phyloP scores from a whole-genome alignment of 2,888 invertebrate species.

The Cerceris ruficornis region DNA sequence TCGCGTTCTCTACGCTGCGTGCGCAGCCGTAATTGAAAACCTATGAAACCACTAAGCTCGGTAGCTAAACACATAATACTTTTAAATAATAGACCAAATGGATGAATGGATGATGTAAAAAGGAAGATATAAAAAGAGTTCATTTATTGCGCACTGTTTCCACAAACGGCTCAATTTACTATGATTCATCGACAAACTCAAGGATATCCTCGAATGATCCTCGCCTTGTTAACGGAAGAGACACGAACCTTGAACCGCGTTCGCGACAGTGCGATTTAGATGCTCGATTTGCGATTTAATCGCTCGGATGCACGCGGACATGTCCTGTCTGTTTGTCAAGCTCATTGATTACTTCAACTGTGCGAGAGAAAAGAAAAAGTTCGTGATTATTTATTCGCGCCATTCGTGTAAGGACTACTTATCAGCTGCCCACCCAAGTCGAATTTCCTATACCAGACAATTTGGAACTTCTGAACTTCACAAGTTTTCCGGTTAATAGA shows the following conservation, averaged over 20 bases:
- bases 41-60: too few species aligned
- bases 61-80: not conserved
- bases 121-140: not conserved
- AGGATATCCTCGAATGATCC: too few species aligned
- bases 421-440: not conserved
- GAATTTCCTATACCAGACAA: not conserved
- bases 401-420: slow-evolving; percentile 29
- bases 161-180: slow-evolving; percentile 21
- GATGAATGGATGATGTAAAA: slow-evolving; percentile 9
- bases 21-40: too few species aligned
- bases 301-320: not conserved
- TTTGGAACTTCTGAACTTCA: slow-evolving; percentile 38
- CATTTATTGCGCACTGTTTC: not conserved
- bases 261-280: slow-evolving; percentile 16
- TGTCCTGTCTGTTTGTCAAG: slow-evolving; percentile 12
- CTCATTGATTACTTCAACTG: slow-evolving; percentile 19
- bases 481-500: slow-evolving; percentile 49
- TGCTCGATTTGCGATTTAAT: slow-evolving; percentile 25
- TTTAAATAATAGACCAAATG: not conserved
- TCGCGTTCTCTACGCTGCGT: too few species aligned
- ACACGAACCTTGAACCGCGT: slow-evolving; percentile 19
- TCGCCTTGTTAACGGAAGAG: not conserved
- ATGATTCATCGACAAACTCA: not conserved
- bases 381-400: slow-evolving; percentile 27
- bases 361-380: slow-evolving; percentile 4